Evolutionary conservation across 1,140 invertebrate genomes (phyloP).

Genomic region (Drosophila ohnishii): DNA sequence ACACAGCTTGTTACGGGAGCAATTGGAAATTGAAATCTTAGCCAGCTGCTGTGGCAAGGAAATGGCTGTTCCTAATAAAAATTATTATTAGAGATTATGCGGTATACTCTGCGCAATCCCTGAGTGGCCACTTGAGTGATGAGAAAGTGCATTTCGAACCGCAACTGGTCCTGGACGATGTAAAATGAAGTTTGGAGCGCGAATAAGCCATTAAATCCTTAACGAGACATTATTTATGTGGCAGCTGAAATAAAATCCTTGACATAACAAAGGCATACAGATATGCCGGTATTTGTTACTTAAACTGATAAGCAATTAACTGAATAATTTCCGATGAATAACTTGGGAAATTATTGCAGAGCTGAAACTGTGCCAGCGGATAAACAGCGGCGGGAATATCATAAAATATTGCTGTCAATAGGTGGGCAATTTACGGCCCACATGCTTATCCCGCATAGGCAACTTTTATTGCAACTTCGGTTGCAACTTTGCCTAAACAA

Average conservation of each 20-base stretch:
- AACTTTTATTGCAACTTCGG: slow-evolving; percentile 38
- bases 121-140: slow-evolving; percentile 68
- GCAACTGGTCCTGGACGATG: slow-evolving; percentile 17
- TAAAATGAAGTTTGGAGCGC: slow-evolving; percentile 11
- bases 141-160: slow-evolving; percentile 30
- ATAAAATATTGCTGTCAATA: slow-evolving; percentile 60
- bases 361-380: slow-evolving; percentile 43
- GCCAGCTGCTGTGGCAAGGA: slow-evolving; percentile 55
- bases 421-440: slow-evolving; percentile 60
- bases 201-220: slow-evolving; percentile 28
- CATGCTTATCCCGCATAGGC: slow-evolving; percentile 41
- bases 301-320: background rate
- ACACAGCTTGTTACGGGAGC: slow-evolving; percentile 65
- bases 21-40: slow-evolving; percentile 57
- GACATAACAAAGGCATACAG: slow-evolving; percentile 10
- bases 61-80: slow-evolving; percentile 44
- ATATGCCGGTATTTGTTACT: background rate
- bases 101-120: slow-evolving; percentile 22
- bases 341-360: background rate
- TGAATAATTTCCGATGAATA: background rate
- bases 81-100: slow-evolving; percentile 71
- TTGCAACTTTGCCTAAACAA: slow-evolving; percentile 62
- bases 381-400: slow-evolving; percentile 42
- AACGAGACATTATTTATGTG: slow-evolving; percentile 25
- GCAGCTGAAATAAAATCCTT: slow-evolving; percentile 15